Evolutionary conservation across 2,888 invertebrate genomes (phyloP), one percentile per base, ranked within the genome.

Genomic region (Tanypteryx hageni): DNA sequence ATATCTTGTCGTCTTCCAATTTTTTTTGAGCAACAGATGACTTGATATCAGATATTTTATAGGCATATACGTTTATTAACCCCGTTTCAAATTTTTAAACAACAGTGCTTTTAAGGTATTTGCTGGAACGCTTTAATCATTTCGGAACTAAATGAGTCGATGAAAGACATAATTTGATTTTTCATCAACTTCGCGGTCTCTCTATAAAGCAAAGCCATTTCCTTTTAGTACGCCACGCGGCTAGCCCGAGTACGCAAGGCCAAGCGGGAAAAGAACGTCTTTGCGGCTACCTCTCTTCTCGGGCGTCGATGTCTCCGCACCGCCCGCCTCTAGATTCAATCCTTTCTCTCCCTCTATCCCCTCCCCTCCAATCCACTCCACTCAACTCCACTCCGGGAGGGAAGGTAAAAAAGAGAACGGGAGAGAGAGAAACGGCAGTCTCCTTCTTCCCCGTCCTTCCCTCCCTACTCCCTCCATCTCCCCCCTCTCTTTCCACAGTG

Each of bases 241-340:
- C 85, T 56, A 56, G 5, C 14, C 14, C 44, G 82, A 86, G 59
- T 58, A 22, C 18, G 22, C n/a, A 82, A 85, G 14, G 59, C 22
- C 59, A n/a, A 27, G 59, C 85, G 3, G 85, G 27, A 85, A 86
- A 57, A 58, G 3, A 58, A 44, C 18, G 44, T 85, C 18, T 16
- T 58, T 16, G 82, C 10, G 14, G 31, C 56, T 82, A 18, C 82
- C 44, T 82, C 56, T 58, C 85, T 22, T n/a, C 22, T 58, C 85
- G 27, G 85, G 85, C 85, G 85, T 86, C 85, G 85, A 86, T 86
- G 85, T 86, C 85, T 86, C 85, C 85, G 27, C 85, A 7, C 82
- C 82, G 31, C 18, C 82, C 82, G 8, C 82, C 44, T 18, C 56
- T 18, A 8, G 18, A 56, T 27, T 44, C 18, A 14, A 14, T 56